These are phyloP conservation scores for Cosmia pyralina DNA, from an alignment of 2,888 invertebrate species.

Conservation along the genomic window DNA sequence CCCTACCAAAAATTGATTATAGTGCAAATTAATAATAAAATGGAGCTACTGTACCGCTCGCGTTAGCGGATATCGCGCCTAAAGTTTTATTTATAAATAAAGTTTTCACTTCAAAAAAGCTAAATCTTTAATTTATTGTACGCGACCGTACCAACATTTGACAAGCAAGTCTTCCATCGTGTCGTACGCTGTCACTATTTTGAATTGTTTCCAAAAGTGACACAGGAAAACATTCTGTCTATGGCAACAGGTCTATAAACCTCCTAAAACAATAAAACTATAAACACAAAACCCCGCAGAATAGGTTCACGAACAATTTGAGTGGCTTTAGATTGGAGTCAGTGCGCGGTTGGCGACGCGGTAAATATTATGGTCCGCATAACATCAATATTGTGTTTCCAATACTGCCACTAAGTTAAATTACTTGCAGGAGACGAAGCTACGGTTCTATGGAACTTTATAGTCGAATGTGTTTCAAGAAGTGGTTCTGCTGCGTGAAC, in stretches of 20 bases:
- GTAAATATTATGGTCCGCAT: constrained; percentile 57
- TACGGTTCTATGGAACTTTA: constrained; percentile 19
- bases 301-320: constrained; percentile 70
- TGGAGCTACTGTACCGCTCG: too few relatives aligned
- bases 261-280: constrained; percentile 36
- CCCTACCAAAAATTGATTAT: too few relatives aligned
- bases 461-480: constrained; percentile 18
- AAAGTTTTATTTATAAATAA: too few relatives aligned
- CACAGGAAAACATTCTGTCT: not conserved
- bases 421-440: constrained; percentile 11
- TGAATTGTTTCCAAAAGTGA: not conserved
- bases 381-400: constrained; percentile 55
- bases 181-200: not conserved
- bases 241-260: constrained; percentile 24
- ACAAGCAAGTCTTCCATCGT: not conserved
- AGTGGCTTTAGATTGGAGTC: constrained; percentile 66
- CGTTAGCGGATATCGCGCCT: too few relatives aligned
- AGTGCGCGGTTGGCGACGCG: constrained; percentile 62
- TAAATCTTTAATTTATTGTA: not conserved
- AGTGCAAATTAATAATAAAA: too few relatives aligned
- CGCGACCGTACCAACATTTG: not conserved
- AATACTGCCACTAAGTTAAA: constrained; percentile 32
- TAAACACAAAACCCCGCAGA: constrained; percentile 39
- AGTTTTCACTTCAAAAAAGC: not conserved
- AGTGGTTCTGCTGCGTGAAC: not conserved